These are phyloP conservation scores for Conistra vaccinii DNA, from an alignment of 2,888 invertebrate species.

Conservation along the genomic window DNA sequence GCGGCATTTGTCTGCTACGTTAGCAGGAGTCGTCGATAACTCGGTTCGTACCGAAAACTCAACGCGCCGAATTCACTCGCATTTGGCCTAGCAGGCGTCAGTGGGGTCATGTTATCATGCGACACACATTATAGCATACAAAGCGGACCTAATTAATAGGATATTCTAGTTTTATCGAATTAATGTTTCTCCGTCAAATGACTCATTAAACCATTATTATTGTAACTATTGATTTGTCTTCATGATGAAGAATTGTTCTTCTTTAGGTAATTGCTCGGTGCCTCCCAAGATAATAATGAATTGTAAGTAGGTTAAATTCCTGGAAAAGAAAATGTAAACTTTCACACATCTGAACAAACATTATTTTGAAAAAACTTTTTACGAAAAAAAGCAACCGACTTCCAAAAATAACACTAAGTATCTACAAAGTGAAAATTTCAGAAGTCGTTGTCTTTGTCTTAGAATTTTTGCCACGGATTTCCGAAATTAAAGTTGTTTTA, in stretches of 20 bases:
- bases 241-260: neutral
- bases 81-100: conserved; percentile 13
- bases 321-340: neutral
- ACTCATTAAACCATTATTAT: neutral
- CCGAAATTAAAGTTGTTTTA: too few species aligned
- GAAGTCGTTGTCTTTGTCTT: too few species aligned
- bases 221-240: conserved; percentile 7
- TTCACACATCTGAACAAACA: neutral
- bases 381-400: too few species aligned
- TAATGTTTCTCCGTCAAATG: conserved; percentile 22
- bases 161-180: conserved; percentile 33
- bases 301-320: neutral
- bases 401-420: too few species aligned
- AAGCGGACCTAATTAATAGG: conserved; percentile 39
- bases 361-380: too few species aligned
- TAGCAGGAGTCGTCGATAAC: conserved; percentile 47
- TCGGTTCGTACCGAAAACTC: conserved; percentile 34
- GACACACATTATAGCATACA: conserved; percentile 46
- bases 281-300: neutral
- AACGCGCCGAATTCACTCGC: conserved; percentile 32
- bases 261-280: neutral
- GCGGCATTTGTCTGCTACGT: conserved; percentile 56
- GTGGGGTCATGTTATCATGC: conserved; percentile 55
- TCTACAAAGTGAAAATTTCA: too few species aligned
- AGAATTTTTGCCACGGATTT: too few species aligned